Evolutionary conservation across 2,888 invertebrate genomes (phyloP).

Genomic region (Xanthia togata): DNA sequence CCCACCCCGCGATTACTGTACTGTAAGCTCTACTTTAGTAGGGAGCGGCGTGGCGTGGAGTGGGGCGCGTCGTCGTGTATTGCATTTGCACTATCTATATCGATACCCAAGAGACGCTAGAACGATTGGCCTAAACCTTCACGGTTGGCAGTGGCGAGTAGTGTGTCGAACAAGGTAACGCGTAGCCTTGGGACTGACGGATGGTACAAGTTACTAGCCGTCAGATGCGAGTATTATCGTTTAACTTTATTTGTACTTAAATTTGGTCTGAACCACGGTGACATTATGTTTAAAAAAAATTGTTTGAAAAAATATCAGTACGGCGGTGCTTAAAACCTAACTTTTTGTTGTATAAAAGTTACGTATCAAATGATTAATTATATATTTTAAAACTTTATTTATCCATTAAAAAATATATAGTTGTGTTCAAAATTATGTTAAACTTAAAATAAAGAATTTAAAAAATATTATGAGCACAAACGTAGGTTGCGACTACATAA

Average conservation of each 20-base stretch:
- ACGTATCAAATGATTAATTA: neutral
- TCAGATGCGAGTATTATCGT: neutral
- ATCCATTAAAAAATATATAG: neutral
- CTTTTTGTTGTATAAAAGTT: neutral
- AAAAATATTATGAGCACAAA: neutral
- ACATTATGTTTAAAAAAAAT: neutral
- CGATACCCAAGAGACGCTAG: neutral
- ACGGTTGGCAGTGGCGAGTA: slow-evolving; percentile 74
- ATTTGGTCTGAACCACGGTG: neutral
- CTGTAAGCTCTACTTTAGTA: too few species aligned
- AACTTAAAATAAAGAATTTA: neutral
- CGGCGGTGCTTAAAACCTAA: neutral
- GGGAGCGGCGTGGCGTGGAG: too few species aligned
- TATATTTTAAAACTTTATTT: neutral
- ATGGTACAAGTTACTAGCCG: slow-evolving; percentile 61
- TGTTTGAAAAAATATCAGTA: neutral
- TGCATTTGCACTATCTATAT: too few species aligned
- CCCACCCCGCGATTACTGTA: too few species aligned
- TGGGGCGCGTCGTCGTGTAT: too few species aligned
- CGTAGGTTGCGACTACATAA: neutral
- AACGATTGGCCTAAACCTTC: slow-evolving; percentile 78
- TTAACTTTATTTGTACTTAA: neutral
- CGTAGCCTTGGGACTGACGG: slow-evolving; percentile 75
- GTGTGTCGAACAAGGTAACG: slow-evolving; percentile 78
- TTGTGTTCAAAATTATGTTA: too few species aligned